Evolutionary conservation across 1,140 invertebrate species (phyloP).

Genomic region (Drosophila eugracilis): DNA sequence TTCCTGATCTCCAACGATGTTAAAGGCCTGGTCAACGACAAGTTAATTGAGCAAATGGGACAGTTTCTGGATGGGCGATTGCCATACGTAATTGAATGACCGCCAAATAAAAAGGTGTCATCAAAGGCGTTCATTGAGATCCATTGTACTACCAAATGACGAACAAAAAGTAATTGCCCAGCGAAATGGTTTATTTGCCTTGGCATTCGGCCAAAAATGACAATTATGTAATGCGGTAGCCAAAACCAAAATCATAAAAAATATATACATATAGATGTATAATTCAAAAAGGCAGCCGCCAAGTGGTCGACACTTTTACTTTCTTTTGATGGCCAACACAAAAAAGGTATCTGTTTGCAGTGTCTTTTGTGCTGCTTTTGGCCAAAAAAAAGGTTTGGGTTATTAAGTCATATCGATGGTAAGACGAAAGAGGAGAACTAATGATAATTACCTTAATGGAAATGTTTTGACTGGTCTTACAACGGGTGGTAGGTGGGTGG

Average conservation of each 20-base stretch:
- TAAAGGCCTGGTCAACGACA: constrained; percentile 87
- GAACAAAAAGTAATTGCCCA: constrained; percentile 31
- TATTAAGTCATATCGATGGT: constrained; percentile 49
- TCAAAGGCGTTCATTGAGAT: constrained; percentile 45
- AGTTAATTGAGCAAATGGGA: constrained; percentile 81
- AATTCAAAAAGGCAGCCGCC: constrained; percentile 35
- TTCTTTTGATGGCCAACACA: constrained; percentile 59
- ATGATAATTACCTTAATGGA: constrained; percentile 29
- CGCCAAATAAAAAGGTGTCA: constrained; percentile 36
- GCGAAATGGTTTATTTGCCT: constrained; percentile 66
- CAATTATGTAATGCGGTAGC: constrained; percentile 71
- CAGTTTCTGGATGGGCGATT: constrained; percentile 76
- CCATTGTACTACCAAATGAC: constrained; percentile 49
- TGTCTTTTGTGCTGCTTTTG: constrained; percentile 30
- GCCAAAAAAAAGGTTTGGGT: constrained; percentile 66
- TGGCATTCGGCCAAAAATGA: constrained; percentile 56
- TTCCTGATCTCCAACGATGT: constrained; percentile 88
- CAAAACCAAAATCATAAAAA: constrained; percentile 49
- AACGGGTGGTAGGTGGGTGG: neutral
- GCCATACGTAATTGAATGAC: constrained; percentile 76
- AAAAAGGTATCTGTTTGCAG: constrained; percentile 52
- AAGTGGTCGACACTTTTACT: constrained; percentile 58
- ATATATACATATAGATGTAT: constrained; percentile 31
- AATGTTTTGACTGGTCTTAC: constrained; percentile 4
- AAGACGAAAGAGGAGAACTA: constrained; percentile 15